Conservation (phyloP, 92 coral and sea anemone species). For the Pocillopora grandis region DNA sequence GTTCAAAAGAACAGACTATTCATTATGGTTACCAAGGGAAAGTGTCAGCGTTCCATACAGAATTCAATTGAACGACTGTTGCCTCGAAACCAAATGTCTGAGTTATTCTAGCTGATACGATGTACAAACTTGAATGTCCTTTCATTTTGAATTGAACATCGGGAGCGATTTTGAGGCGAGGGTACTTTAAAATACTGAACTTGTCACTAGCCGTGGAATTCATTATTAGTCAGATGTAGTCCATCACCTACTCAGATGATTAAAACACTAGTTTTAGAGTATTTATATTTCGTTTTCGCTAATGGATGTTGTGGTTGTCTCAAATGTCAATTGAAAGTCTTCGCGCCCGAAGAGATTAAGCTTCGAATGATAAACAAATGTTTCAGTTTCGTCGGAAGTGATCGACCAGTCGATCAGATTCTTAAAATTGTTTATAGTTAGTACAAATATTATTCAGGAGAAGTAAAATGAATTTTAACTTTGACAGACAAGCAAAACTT, state of each 20-base stretch:
- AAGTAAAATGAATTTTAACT: neutral
- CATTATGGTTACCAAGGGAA: conserved; percentile 32
- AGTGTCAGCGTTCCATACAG: conserved; percentile 21
- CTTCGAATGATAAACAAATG: conserved; percentile 8
- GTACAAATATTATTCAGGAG: neutral
- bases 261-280: neutral
- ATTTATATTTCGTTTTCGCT: conserved; percentile 17
- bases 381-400: conserved; percentile 12
- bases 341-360: conserved; percentile 19
- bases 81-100: conserved; percentile 12
- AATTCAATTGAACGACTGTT: conserved; percentile 8
- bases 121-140: conserved; percentile 11
- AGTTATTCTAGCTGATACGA: neutral
- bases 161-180: neutral
- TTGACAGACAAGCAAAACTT: neutral
- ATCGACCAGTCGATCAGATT: neutral
- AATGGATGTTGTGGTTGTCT: conserved; percentile 14
- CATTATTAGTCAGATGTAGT: conserved; percentile 9
- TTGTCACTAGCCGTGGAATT: conserved; percentile 38
- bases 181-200: conserved; percentile 12
- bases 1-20: conserved; percentile 24
- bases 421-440: neutral
- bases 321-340: conserved; percentile 24
- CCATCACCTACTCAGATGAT: neutral
- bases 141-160: conserved; percentile 9